Evolutionary conservation across 2,888 invertebrate species (phyloP), one percentile per base, ranked within the genome.

Genomic region (Dexiosoma caninum): DNA sequence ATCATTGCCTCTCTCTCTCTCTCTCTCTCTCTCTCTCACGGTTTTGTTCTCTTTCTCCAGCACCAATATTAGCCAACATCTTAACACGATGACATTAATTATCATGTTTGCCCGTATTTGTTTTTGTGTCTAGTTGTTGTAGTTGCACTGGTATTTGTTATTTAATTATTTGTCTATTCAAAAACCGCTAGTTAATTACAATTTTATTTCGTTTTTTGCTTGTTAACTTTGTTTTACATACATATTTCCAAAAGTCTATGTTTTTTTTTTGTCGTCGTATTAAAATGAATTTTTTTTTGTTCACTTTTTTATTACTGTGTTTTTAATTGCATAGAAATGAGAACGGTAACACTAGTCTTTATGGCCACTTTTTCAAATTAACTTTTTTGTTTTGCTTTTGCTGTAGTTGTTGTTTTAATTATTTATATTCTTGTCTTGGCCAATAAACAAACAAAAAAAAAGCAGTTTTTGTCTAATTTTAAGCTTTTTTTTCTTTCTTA

Each of bases 361-460:
- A 42, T 42, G 42, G 30, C 16, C 30, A 59, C 32, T 75, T 64
- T 51, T 51, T 16, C 2, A 40, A 57, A 40, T 57, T 23, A 57
- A 19, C 37, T 40, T 69, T 27, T 35, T n/a, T n/a, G 16, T 37
- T 37, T 72, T 42, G 3, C 35, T 53, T 27, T 49, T 51, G 0
- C 42, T 49, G 60, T 7, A 16, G 19, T 55, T 55, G 32, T 35
- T 44, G 23, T 72, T 64, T 72, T 44, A 66, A 66, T 66, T 55
- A 64, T 55, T 53, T 64, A 44, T 62, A 62, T 64, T 64, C 55
- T 74, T 57, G 74, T 55, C 64, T 64, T 74, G 66, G 46, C 44
- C 55, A 46, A 27, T 10, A 35, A 27, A 46, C 32, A 8, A 21
- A 14, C 10, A 40, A 57, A 21, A n/a, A 21, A 37, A 32, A 9